Conservation (phyloP, 2,888 invertebrate genomes). For the Calliopum simillimum region DNA sequence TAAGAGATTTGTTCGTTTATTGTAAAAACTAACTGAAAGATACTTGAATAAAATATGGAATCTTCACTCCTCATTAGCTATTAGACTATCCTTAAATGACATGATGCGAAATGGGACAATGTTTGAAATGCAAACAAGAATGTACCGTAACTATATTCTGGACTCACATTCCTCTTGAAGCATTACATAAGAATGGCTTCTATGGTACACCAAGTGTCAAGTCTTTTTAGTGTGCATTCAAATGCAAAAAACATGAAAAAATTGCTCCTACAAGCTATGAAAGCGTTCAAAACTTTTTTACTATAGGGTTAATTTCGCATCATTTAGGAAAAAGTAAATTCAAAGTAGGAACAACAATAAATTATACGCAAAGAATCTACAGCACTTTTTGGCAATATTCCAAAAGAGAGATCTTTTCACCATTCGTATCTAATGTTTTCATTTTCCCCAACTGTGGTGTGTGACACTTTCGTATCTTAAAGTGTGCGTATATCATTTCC, state of each 20-base stretch:
- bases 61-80: too few relatives aligned
- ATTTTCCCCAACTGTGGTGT: background rate
- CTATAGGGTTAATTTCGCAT: conserved; percentile 45
- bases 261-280: background rate
- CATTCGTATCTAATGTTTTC: conserved; percentile 3
- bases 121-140: too few relatives aligned
- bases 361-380: background rate
- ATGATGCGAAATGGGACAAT: too few relatives aligned
- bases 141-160: too few relatives aligned
- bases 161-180: too few relatives aligned
- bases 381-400: conserved; percentile 27
- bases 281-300: conserved; percentile 33
- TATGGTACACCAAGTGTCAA: too few relatives aligned
- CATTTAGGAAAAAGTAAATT: conserved; percentile 42
- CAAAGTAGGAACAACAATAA: conserved; percentile 8
- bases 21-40: too few relatives aligned
- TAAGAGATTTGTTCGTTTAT: too few relatives aligned
- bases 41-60: too few relatives aligned
- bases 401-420: conserved; percentile 20
- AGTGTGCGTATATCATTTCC: conserved; percentile 23
- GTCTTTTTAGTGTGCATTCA: background rate
- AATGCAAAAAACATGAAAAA: too few relatives aligned
- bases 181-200: too few relatives aligned
- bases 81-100: too few relatives aligned
- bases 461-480: background rate